Conservation (phyloP, 2,888 invertebrate genomes). For the Eledona agricola region DNA sequence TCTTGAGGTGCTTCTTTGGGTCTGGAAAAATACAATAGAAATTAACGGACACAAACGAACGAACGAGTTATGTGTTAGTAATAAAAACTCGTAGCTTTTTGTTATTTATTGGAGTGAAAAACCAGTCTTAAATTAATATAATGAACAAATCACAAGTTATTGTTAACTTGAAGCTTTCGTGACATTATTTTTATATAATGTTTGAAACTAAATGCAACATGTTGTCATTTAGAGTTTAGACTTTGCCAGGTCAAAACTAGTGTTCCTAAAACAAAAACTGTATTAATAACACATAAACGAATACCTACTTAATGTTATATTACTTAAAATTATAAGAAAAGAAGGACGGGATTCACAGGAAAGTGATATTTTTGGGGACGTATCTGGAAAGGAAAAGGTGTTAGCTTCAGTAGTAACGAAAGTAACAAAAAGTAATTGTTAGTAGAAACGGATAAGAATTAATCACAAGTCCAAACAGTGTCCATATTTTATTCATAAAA, state of each 20-base stretch:
- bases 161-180: constrained; percentile 23
- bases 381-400: constrained; percentile 53
- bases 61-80: constrained; percentile 12
- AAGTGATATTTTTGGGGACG: constrained; percentile 55
- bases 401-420: background rate
- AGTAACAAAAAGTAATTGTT: constrained; percentile 1
- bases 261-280: constrained; percentile 36
- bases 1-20: constrained; percentile 21
- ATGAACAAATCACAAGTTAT: constrained; percentile 16
- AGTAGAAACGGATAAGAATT: constrained; percentile 1
- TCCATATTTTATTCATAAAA: constrained; percentile 5
- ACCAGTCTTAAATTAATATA: constrained; percentile 32
- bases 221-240: constrained; percentile 36
- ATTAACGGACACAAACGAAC: too few species aligned
- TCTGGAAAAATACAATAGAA: constrained; percentile 28
- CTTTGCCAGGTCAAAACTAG: constrained; percentile 28
- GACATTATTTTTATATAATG: constrained; percentile 13
- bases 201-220: constrained; percentile 14
- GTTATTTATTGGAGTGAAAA: constrained; percentile 28
- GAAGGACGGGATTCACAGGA: constrained; percentile 43
- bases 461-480: constrained; percentile 15
- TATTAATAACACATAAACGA: constrained; percentile 30
- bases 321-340: constrained; percentile 25
- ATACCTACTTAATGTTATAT: constrained; percentile 12
- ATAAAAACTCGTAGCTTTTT: constrained; percentile 20